Conservation (phyloP, 2,797 vertebrate genomes). For the Streptopelia turtur region DNA sequence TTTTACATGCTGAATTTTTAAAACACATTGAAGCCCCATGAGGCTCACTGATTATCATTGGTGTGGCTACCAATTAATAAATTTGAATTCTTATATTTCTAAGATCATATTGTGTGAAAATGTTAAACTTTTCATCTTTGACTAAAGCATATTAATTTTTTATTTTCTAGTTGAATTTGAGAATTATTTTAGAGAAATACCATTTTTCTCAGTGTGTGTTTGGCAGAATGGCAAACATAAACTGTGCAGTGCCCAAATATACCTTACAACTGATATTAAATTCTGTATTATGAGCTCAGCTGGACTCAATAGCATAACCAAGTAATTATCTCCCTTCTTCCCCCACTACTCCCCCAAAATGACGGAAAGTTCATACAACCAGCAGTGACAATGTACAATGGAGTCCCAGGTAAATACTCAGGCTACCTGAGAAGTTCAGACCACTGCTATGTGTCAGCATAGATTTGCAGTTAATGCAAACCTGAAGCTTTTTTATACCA, state of each 20-base stretch:
- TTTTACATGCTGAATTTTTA: background rate
- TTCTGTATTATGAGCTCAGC: background rate
- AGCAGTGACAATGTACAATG: background rate
- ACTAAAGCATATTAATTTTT: background rate
- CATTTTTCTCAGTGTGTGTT: background rate
- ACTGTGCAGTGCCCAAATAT: background rate
- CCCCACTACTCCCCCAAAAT: background rate
- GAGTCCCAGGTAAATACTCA: fast-evolving
- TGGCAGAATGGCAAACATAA: background rate
- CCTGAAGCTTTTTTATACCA: background rate
- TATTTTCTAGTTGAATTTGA: background rate
- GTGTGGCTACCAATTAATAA: background rate
- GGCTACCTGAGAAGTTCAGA: background rate
- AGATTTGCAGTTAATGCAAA: background rate
- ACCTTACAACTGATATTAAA: background rate
- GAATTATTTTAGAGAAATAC: background rate
- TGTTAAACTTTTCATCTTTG: background rate
- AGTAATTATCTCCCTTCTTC: background rate
- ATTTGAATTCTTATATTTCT: background rate
- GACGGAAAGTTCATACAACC: background rate
- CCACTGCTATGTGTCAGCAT: background rate
- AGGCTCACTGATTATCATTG: background rate
- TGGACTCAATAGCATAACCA: background rate
- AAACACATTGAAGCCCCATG: background rate
- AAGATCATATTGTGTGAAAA: background rate